A percentile compares a stretch with the other conserved stretches of the same genome.
Conservation (phyloP, 2,113 vertebrate genomes). For the Tragelaphus strepsiceros region DNA sequence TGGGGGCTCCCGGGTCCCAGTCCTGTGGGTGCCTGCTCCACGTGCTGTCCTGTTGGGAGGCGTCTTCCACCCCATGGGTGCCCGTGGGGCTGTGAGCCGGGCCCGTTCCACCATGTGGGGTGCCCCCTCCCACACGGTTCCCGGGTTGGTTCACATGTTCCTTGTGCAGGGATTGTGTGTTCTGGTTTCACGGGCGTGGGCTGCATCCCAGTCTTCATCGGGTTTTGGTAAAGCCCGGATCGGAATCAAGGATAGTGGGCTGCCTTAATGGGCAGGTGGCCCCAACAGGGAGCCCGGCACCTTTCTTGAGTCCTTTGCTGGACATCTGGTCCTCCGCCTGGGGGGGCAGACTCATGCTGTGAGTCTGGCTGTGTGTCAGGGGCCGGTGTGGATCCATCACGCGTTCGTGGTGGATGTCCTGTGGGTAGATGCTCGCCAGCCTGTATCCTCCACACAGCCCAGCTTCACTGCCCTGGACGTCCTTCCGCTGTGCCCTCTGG, state of each 20-base stretch:
- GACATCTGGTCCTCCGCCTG: fast-evolving
- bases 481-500: neutral
- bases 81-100: neutral
- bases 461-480: fast-evolving
- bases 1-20: neutral
- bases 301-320: neutral
- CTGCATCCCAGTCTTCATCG: neutral
- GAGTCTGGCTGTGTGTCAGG: neutral
- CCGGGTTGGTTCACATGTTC: fast-evolving
- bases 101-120: fast-evolving
- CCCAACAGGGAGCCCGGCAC: fast-evolving
- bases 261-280: fast-evolving
- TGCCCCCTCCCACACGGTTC: fast-evolving
- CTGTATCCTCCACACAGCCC: fast-evolving
- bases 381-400: neutral
- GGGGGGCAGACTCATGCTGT: too few species aligned
- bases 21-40: neutral
- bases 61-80: fast-evolving
- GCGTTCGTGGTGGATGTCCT: fast-evolving
- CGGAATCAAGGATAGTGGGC: too few species aligned
- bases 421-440: too few species aligned
- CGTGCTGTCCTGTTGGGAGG: neutral
- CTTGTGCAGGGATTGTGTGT: neutral
- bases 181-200: fast-evolving
- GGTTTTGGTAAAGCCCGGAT: neutral